Evolutionary conservation across 2,888 invertebrate species (phyloP), one percentile per base, ranked within the genome.

Genomic region (Odontomyia ornata): DNA sequence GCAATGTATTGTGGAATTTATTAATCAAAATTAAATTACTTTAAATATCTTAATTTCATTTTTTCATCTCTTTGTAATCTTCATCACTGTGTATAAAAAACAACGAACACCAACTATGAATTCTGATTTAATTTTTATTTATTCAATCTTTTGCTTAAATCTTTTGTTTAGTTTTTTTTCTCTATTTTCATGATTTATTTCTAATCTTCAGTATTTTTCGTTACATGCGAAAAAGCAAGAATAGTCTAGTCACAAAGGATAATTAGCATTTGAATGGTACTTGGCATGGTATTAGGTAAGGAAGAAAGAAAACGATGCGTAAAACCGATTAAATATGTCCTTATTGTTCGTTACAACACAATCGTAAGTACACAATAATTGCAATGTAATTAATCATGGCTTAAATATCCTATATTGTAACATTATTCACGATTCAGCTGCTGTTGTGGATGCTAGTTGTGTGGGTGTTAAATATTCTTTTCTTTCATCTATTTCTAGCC

Each of bases 31-130:
- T n/a, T n/a, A n/a, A n/a, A n/a, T n/a, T n/a, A n/a, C n/a, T n/a
- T n/a, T n/a, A n/a, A n/a, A n/a, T n/a, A n/a, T n/a, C n/a, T n/a
- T n/a, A n/a, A n/a, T n/a, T n/a, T n/a, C n/a, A n/a, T 67, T 67
- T 21, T 43, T 43, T 27, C 5, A 30, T 21, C 43, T 67, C 27
- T 36, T 67, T 18, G 15, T 30, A 30, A 30, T n/a, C 23, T 36
- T 52, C 47, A 30, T 47, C 25, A 57, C 36, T 72, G 72, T 72
- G 72, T 72, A 72, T 72, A 72, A 72, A 72, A 72, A 72, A 72
- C 72, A 72, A 72, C 72, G 56, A 72, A 72, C 72, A 72, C 72
- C 72, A 71, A 72, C 21, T 72, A 56, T 72, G 47, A 71, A 71
- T 52, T 23, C 27, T 71, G 47, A n/a, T 67, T 52, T 71, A 52